These are phyloP conservation scores for Pleuronectes platessa DNA, from an alignment of 2,113 vertebrate genomes.

Conservation along the genomic window DNA sequence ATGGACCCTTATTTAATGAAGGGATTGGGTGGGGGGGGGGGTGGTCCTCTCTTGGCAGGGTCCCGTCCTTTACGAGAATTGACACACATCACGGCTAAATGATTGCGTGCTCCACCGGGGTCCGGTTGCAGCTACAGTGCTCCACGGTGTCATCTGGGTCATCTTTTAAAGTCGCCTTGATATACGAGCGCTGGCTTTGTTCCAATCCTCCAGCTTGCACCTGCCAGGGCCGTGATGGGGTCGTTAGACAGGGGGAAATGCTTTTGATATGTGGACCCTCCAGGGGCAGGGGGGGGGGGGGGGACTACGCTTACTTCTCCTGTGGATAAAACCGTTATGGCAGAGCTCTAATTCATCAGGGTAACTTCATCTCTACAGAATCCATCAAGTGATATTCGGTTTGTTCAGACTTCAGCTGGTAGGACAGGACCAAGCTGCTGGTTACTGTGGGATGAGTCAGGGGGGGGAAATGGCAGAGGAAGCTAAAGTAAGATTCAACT, in stretches of 20 bases:
- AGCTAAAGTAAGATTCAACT: too few species aligned
- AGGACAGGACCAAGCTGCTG: too few species aligned
- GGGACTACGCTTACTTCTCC: not conserved
- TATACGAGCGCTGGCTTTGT: constrained; percentile 70
- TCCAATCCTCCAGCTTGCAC: constrained; percentile 61
- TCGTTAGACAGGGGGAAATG: constrained; percentile 52
- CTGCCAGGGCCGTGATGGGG: constrained; percentile 56
- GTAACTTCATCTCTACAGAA: too few species aligned
- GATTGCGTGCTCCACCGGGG: constrained; percentile 34
- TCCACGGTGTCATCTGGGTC: constrained; percentile 58
- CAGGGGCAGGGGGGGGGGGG: not conserved
- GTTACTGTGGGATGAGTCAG: too few species aligned
- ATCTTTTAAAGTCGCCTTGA: constrained; percentile 65
- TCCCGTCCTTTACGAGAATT: constrained; percentile 34
- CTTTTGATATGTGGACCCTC: constrained; percentile 57
- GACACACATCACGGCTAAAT: constrained; percentile 40
- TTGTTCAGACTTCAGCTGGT: too few species aligned
- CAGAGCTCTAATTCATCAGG: too few species aligned
- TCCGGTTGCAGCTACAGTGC: constrained; percentile 61
- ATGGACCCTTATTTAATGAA: too few species aligned
- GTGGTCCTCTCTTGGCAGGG: not conserved
- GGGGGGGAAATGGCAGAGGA: too few species aligned
- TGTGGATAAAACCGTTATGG: too few species aligned
- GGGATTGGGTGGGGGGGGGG: not conserved
- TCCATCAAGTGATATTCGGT: too few species aligned